Evolutionary conservation across 2,113 vertebrate genomes (phyloP), one percentile per base, ranked within the genome.

Genomic region (Platichthys flesus): DNA sequence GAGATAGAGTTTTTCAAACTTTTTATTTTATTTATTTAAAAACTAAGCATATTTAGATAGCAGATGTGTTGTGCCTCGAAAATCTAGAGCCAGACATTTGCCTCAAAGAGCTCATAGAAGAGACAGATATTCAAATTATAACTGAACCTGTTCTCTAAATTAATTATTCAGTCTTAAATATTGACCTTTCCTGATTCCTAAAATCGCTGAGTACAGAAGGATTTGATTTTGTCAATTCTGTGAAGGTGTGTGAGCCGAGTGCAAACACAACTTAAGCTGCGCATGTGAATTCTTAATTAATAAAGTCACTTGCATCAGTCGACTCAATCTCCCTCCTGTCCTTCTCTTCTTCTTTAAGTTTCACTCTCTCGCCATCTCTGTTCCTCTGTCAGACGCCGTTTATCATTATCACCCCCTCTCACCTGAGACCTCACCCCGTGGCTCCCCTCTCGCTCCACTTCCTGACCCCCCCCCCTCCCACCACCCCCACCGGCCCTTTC

Each of bases 401-500:
- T 83, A 84, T 92, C 91, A 88, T 91, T 89, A 85, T 84, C 89
- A 71, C 83, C 87, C 82, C 86, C 83, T 88, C 90, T 90, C 88
- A 94, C 91, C 92, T 92, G 93, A 93, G 91, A 90, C 91, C 81
- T 92, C 91, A 90, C 84, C 91, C 89, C 85, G 89, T 73, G 86
- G 73, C 80, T 89, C 85, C 79, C 66, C 76, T 79, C 81, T 71
- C 16, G 23, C 67, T 85, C 83, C 23, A 82, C 85, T 91, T 88
- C 87, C 91, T 91, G 88, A 86, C 80, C n/a, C n/a, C 70, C 21
- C 86, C 86, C 75, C 75, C 67, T 26, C 67, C 56, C 57, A 67
- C 70, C 70, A 55, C 77, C 82, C 70, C 16, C 57, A 2, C 68
- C 58, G 13, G 73, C 85, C 76, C 90, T 87, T 89, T 88, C 88